Evolutionary conservation across 2,113 vertebrate species (phyloP).

Genomic region (Ramphastos sulfuratus): DNA sequence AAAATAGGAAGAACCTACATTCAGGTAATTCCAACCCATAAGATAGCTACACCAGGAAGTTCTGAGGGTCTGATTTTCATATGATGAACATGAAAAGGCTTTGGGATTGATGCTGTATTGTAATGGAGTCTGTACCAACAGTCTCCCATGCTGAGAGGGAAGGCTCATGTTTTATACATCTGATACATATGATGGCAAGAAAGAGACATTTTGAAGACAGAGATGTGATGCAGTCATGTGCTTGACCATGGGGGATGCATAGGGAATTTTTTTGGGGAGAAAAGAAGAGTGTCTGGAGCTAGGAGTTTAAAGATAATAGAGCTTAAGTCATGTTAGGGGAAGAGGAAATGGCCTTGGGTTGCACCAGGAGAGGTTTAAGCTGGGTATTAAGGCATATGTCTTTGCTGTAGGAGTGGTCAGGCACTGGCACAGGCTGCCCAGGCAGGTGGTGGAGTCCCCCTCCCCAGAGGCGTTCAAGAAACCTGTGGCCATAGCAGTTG

Average conservation of each 20-base stretch:
- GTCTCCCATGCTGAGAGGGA: constrained; percentile 26
- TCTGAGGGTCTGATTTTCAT: constrained; percentile 1
- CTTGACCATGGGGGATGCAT: not conserved
- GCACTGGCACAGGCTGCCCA: too few species aligned
- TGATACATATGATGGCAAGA: not conserved
- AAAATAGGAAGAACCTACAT: not conserved
- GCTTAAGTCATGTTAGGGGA: rapidly evolving
- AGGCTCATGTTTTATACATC: constrained; percentile 45
- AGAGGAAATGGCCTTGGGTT: too few species aligned
- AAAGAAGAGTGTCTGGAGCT: not conserved
- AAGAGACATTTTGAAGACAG: not conserved
- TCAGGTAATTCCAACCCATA: not conserved
- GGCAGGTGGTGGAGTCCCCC: too few species aligned
- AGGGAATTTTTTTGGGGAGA: not conserved
- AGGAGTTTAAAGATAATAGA: not conserved
- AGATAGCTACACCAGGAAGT: not conserved
- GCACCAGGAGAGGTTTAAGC: too few species aligned
- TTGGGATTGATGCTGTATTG: not conserved
- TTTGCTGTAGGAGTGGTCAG: too few species aligned
- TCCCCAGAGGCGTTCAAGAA: too few species aligned
- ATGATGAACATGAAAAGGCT: not conserved
- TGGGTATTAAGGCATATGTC: too few species aligned
- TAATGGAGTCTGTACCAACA: constrained; percentile 12
- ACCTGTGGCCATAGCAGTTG: too few species aligned
- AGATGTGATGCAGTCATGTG: not conserved